Conservation (phyloP, 2,113 vertebrate species). For the Chascanopsetta lugubris region DNA sequence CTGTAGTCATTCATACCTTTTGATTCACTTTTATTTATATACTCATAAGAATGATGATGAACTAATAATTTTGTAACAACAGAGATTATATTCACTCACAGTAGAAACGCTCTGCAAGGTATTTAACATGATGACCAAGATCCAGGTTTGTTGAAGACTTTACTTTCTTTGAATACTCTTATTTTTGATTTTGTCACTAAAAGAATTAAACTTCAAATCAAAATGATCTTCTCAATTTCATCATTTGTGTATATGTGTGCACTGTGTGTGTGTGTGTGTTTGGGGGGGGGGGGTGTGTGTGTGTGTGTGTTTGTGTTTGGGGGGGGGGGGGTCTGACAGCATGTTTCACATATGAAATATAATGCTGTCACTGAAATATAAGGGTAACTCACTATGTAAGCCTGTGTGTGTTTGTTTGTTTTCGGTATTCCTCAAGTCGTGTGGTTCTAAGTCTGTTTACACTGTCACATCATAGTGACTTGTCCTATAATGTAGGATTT, state of each 20-base stretch:
- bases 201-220: slow-evolving; percentile 60
- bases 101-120: slow-evolving; percentile 46
- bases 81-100: slow-evolving; percentile 62
- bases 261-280: no score
- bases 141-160: slow-evolving; percentile 66
- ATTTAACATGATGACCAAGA: slow-evolving; percentile 58
- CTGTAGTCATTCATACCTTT: slow-evolving; percentile 36
- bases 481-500: no score
- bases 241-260: neutral
- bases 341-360: no score
- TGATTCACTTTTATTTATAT: slow-evolving; percentile 48
- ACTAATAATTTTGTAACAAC: slow-evolving; percentile 65
- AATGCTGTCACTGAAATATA: no score
- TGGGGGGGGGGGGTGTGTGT: no score
- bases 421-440: no score
- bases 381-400: no score
- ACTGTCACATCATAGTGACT: no score
- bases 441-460: no score
- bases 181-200: slow-evolving; percentile 72
- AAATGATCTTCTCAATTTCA: slow-evolving; percentile 23
- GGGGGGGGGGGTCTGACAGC: no score
- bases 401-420: no score
- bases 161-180: slow-evolving; percentile 66
- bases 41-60: slow-evolving; percentile 43
- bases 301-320: no score